Evolutionary conservation across 2,888 invertebrate genomes (phyloP).

Genomic region (Xylophagus ater): DNA sequence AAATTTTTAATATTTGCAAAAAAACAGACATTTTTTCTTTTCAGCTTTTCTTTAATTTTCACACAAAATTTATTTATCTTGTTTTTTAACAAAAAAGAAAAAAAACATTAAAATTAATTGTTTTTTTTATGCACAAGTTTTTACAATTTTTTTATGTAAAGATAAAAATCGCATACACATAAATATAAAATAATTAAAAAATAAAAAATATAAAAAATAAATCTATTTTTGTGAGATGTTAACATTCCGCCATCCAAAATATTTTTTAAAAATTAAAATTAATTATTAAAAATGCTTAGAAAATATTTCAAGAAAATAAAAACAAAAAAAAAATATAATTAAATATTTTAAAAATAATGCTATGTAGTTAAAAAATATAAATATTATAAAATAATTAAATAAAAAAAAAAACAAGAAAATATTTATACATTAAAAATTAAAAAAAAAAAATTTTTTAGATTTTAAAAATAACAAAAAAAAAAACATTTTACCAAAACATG

Average conservation of each 20-base stretch:
- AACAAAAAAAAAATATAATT: conserved; percentile 12
- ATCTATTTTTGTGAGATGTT: conserved; percentile 23
- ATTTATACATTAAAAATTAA: conserved; percentile 9
- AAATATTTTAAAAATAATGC: conserved; percentile 17
- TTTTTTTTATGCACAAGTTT: too few relatives aligned
- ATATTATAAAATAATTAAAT: conserved; percentile 15
- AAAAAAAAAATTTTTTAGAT: conserved; percentile 15
- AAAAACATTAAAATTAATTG: too few relatives aligned
- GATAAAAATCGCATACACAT: neutral
- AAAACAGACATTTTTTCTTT: too few relatives aligned
- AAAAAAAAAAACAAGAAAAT: conserved; percentile 12
- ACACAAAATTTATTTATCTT: too few relatives aligned
- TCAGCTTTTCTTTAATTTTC: too few relatives aligned
- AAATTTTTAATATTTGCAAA: too few relatives aligned
- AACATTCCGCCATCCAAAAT: conserved; percentile 25
- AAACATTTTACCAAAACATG: conserved; percentile 17
- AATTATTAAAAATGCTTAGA: conserved; percentile 12
- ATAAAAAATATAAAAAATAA: neutral
- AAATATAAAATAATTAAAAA: neutral
- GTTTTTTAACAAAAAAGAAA: too few relatives aligned
- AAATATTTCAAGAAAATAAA: conserved; percentile 6
- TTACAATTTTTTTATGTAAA: too few relatives aligned
- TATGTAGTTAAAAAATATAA: conserved; percentile 19
- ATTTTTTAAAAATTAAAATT: neutral
- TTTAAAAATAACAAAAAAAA: conserved; percentile 13